Base-by-base conservation (phyloP, 2,888 invertebrate genomes). In the Epistrophe eligans region DNA sequence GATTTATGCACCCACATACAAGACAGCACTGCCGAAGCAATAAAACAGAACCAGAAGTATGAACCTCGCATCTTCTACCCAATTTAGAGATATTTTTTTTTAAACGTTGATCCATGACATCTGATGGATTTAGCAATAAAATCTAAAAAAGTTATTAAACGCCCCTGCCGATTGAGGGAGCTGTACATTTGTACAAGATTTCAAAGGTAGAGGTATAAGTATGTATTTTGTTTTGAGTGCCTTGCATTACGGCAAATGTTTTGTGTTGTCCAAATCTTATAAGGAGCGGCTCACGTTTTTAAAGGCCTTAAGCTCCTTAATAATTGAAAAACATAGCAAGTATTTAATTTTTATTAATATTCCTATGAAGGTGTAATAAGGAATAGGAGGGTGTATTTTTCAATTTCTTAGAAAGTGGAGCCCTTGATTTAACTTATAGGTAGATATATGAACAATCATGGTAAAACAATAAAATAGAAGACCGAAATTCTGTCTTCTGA, bases 101-200 rank as follows among this genome's bases (percentile, higher is more conserved):
- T 35, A 9, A n/a, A 24, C 24, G 8, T 58, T 15, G 38, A 50
- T n/a, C 57, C 50, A 64, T 72, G 71, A 77, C 67, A 77, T 57
- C 79, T 83, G 83, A 83, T 83, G 67, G 60, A 73, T 74, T 74
- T 74, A 72, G 73, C 79, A 70, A 79, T 84, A 79, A 84, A 28
- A 13, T 57, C 38, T 52, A 5, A 72, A 50, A 82, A 77, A 77
- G 71, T 66, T 82, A 82, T 77, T 77, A 77, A 17, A 48, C 48
- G 19, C 70, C 40, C 70, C 62, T 32, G 13, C 50, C 4, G 43
- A n/a, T 9, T 32, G 58, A 9, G n/a, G 32, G 13, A 10, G 45
- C 15, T 28, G 60, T 28, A 8, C n/a, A n/a, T n/a, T n/a, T n/a
- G n/a, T 28, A 35, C 32, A 19, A 35, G 19, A 35, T 35, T 57